Evolutionary conservation across 92 coral and sea anemone species (phyloP).

Genomic region (Porites rus): DNA sequence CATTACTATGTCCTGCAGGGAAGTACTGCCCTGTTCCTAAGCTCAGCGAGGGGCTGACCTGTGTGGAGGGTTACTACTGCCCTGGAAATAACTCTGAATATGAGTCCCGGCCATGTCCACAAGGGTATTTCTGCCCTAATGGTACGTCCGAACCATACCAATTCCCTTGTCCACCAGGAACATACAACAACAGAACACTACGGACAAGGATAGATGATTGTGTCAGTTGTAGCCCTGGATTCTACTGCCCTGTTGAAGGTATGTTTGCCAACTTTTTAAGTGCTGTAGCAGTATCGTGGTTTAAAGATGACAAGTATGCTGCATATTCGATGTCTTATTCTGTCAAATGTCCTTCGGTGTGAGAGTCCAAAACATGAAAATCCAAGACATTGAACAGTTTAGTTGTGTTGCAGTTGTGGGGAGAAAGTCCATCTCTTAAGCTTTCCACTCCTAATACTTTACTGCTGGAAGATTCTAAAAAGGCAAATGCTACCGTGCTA

Average conservation of each 20-base stretch:
- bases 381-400: too few relatives aligned
- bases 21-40: slow-evolving; percentile 79
- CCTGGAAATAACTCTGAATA: slow-evolving; percentile 94
- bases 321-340: too few relatives aligned
- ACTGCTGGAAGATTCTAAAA: too few relatives aligned
- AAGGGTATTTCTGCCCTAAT: slow-evolving; percentile 93
- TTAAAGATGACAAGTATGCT: too few relatives aligned
- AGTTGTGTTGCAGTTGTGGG: too few relatives aligned
- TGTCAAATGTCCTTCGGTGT: too few relatives aligned
- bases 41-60: slow-evolving; percentile 75
- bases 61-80: slow-evolving; percentile 92
- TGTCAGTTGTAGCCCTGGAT: slow-evolving; percentile 87
- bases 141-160: slow-evolving; percentile 79
- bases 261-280: slow-evolving; percentile 8
- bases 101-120: slow-evolving; percentile 92
- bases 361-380: too few relatives aligned
- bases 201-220: slow-evolving; percentile 83
- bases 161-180: slow-evolving; percentile 90
- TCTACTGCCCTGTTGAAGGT: slow-evolving; percentile 95
- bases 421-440: too few relatives aligned
- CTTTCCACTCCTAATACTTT: too few relatives aligned
- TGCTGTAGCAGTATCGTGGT: not conserved
- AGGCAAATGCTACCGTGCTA: too few relatives aligned
- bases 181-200: slow-evolving; percentile 74
- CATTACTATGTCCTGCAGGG: slow-evolving; percentile 83